Evolutionary conservation across 2,113 vertebrate species (phyloP), one percentile per base, ranked within the genome.

Genomic region (Petromus typicus): DNA sequence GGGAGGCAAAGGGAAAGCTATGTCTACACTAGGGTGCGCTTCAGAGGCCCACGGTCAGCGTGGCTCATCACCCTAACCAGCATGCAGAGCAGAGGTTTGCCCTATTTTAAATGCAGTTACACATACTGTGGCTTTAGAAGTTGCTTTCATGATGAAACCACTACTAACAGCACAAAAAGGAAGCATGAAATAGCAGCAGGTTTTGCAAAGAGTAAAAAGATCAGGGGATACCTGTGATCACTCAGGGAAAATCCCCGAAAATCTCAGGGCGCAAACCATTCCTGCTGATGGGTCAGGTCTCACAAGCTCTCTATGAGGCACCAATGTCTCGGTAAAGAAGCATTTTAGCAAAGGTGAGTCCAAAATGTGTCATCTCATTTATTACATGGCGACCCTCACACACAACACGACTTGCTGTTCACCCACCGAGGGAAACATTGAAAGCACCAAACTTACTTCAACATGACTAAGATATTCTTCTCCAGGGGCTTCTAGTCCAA

Each of bases 291-390:
- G 89, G 83, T 91, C 92, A 95, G 0, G 1, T 96, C 96, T 96
- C 95, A 57, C 89, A 95, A 94, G 91, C 86, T 96, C 96, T 93
- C 96, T 89, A 51, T 78, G 92, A 98, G 91, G 75, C 95, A 89
- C 95, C 95, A 85, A 63, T 81, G 95, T 96, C 97, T 96, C 96
- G 87, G 95, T 97, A 96, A 96, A 91, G 96, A 92, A 97, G 95
- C 92, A 96, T 95, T 97, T 96, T 96, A 95, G 86, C 86, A 98
- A 98, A 91, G 79, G 78, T 85, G 91, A 97, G 82, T 84, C 96
- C 0, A 1, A 95, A 94, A 95, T 96, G 95, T 97, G 96, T 98
- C 97, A 96, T 96, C 94, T 97, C 96, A 97, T 97, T 98, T 97
- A 96, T 96, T 95, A 96, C 95, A 92, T 73, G 93, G 93, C 92